Evolutionary conservation across 2,888 invertebrate genomes (phyloP), one percentile per base, ranked within the genome.

Genomic region (Alloplasta piceator): DNA sequence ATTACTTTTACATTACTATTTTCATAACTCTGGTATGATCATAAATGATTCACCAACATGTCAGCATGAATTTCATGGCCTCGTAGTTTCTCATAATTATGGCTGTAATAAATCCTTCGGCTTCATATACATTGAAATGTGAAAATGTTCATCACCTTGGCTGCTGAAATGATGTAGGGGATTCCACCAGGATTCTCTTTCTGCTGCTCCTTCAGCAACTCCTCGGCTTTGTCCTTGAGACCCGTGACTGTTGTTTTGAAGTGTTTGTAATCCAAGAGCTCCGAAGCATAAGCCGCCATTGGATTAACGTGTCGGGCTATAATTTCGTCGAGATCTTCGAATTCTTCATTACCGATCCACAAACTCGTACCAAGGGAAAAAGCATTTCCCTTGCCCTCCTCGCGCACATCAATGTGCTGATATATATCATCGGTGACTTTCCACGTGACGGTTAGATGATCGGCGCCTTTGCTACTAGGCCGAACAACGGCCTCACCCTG

Each of bases 291-390:
- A 0, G 96, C 95, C 0, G 99, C 98, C 98, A 99, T 98, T 0
- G 99, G 99, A 78, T 97, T 98, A 5, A 99, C 96, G 92, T 98
- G 95, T 9, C 99, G 95, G 0, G 99, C 99, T 73, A 99, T 97
- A 80, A 99, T 99, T 95, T 99, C 99, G 92, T 99, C 99, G 46
- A 99, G 93, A 93, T 99, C 99, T 93, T 99, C 99, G 92, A 98
- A 99, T 90, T 98, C 98, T 88, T 98, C 97, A 80, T 94, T 95
- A 52, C 95, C 96, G 86, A 99, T 99, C 95, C 96, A 96, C 10
- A 99, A 94, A 90, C 94, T 94, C 88, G 95, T 95, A 70, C 99
- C 99, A 84, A 99, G 93, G 75, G 98, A 98, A 91, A 99, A 99
- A 0, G 97, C 96, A 91, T 99, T 99, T 90, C 98, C 97, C 93